Evolutionary conservation across 2,797 vertebrate species (phyloP), one percentile per base, ranked within the genome.

Genomic region (Arremon aurantiirostris): DNA sequence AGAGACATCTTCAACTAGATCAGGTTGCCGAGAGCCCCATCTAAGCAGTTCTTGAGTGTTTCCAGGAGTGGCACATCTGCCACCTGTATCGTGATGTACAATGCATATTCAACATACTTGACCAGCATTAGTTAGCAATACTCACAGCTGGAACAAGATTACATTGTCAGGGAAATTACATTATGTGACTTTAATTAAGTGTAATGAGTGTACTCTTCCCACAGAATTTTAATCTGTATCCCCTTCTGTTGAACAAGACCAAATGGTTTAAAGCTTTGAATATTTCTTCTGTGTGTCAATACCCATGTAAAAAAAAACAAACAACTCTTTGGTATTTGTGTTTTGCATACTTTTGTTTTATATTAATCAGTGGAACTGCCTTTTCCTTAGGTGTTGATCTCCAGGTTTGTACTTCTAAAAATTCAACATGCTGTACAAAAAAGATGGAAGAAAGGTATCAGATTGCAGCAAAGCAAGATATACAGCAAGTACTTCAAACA

Each of bases 391-490:
- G 98, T 82, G 90, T 86, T 65, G 98, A 98, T 94, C 98, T 99
- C 64, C 99, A 99, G 95, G 98, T 99, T 81, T 99, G 99, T 93
- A 61, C 60, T 63, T 98, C 98, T 71, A 97, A 96, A 95, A 98
- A 97, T 91, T 78, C 97, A 84, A 98, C 98, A 2, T 99, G 99
- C 92, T 99, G 99, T 96, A 99, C 98, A 77, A 99, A 97, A 94
- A 99, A 98, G 97, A 98, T 99, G 98, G 99, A 99, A 95, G 98
- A 99, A 90, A 97, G 94, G 34, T 99, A 99, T 68, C 99, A 99
- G 79, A 60, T 96, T 75, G 98, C 98, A 8, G 98, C 98, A 52
- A 98, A 97, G 23, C 97, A 98, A 77, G 98, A 99, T 93, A 97
- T 98, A 94, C 98, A 98, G 95, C 98, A 98, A 96, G 98, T 98